These are phyloP conservation scores for Kuschelorhynchus macadamiae DNA, from an alignment of 2,888 invertebrate genomes.

Conservation along the genomic window DNA sequence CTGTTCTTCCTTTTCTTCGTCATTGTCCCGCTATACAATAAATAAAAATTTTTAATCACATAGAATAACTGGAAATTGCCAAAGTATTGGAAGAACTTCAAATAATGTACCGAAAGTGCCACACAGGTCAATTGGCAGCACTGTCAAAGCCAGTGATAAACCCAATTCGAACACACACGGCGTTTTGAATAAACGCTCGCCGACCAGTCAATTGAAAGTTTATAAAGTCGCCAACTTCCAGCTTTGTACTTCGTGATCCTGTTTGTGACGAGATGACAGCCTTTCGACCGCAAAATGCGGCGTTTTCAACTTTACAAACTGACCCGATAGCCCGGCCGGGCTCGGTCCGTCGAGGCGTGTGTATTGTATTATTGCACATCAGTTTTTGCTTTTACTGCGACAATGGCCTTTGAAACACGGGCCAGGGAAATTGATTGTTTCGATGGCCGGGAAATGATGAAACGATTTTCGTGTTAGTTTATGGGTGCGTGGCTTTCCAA, in stretches of 20 bases:
- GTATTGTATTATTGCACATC: conserved; percentile 42
- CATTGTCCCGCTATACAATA: no score
- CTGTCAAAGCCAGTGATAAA: conserved; percentile 46
- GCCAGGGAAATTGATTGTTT: conserved; percentile 33
- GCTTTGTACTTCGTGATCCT: conserved; percentile 41
- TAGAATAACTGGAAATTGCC: not conserved
- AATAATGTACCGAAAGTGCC: no score
- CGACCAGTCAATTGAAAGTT: conserved; percentile 46
- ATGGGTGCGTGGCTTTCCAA: conserved; percentile 2
- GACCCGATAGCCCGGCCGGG: conserved; percentile 23
- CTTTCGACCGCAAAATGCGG: conserved; percentile 38
- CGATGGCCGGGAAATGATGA: conserved; percentile 22
- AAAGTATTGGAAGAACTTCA: no score
- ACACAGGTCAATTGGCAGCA: conserved; percentile 32
- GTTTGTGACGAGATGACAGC: conserved; percentile 48
- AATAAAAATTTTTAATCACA: no score
- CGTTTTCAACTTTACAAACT: conserved; percentile 46
- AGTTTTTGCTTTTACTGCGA: conserved; percentile 8
- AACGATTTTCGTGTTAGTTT: conserved; percentile 33
- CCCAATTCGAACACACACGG: conserved; percentile 34
- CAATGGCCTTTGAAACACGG: conserved; percentile 32
- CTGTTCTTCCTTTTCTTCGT: no score
- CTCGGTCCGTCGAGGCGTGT: not conserved
- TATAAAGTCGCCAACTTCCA: conserved; percentile 39
- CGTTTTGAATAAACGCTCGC: conserved; percentile 44